A percentile compares a stretch with the other conserved stretches of the same genome.
Evolutionary conservation across 2,888 invertebrate genomes (phyloP).

Genomic region (Pristionchus japonicus): DNA sequence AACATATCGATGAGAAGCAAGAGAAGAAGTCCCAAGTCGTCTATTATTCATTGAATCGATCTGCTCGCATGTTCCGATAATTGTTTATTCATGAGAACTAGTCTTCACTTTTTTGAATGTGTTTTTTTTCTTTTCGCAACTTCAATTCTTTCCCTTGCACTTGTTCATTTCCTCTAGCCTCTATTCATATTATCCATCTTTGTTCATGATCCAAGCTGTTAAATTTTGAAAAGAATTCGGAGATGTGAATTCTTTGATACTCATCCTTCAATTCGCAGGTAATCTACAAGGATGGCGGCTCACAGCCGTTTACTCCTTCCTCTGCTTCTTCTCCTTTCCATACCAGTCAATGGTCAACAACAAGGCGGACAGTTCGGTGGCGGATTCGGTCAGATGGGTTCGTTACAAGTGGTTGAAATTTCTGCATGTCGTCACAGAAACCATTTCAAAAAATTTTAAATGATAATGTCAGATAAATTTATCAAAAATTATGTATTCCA

Average conservation of each 20-base stretch:
- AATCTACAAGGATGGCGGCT: background rate
- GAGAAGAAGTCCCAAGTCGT: background rate
- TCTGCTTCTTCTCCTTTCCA: background rate
- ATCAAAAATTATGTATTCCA: background rate
- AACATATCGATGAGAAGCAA: constrained; percentile 12
- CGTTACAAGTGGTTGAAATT: too few relatives aligned
- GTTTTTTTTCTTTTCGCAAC: background rate
- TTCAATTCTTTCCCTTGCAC: too few relatives aligned
- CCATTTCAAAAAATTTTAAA: too few relatives aligned
- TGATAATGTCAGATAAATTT: background rate
- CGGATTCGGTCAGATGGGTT: constrained; percentile 18
- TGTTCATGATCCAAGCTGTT: too few relatives aligned
- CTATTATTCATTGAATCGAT: constrained; percentile 22
- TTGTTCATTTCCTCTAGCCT: too few relatives aligned
- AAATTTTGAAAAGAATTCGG: too few relatives aligned
- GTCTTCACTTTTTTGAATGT: background rate
- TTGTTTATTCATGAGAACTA: background rate
- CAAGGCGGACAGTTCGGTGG: constrained; percentile 24
- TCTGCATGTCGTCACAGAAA: too few relatives aligned
- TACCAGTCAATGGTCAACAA: constrained; percentile 15
- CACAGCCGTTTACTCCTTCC: background rate
- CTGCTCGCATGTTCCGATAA: background rate
- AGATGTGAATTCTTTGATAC: too few relatives aligned
- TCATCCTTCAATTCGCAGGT: background rate
- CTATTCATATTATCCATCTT: too few relatives aligned